phyloP scores from a whole-genome alignment of 2,113 vertebrate species.

The Climacteris rufus region DNA sequence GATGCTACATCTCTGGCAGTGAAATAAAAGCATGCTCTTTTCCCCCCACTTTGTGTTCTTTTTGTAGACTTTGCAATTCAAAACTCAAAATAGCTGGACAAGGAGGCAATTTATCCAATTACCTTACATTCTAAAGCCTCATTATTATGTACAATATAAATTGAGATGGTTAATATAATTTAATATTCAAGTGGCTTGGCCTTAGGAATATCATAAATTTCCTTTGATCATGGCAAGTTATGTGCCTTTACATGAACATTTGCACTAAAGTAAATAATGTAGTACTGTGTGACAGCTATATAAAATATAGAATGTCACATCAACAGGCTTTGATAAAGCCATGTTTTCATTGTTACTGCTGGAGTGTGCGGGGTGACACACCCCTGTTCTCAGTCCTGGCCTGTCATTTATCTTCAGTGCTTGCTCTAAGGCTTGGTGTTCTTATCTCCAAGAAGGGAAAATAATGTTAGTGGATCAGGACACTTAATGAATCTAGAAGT shows the following conservation, averaged over 20 bases:
- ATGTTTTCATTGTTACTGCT: neutral
- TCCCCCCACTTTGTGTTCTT: neutral
- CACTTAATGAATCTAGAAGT: constrained; percentile 4
- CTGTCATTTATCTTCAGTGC: neutral
- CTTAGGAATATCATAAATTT: neutral
- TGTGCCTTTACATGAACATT: neutral
- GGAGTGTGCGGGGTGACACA: neutral
- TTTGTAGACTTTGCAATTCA: neutral
- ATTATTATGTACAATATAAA: neutral
- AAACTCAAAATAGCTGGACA: neutral
- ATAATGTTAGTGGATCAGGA: neutral
- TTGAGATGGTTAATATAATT: neutral
- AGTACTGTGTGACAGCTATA: neutral
- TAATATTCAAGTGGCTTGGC: neutral
- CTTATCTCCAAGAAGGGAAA: neutral
- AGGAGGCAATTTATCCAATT: neutral
- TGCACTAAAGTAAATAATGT: neutral
- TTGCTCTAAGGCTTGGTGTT: neutral
- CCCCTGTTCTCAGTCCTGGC: neutral
- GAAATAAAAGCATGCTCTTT: neutral
- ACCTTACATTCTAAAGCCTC: neutral
- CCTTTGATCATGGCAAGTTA: neutral
- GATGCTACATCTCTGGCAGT: neutral
- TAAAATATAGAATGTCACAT: neutral
- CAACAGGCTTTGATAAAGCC: neutral